phyloP scores from a whole-genome alignment of 2,797 vertebrate species.

The Darevskia nairensis region DNA sequence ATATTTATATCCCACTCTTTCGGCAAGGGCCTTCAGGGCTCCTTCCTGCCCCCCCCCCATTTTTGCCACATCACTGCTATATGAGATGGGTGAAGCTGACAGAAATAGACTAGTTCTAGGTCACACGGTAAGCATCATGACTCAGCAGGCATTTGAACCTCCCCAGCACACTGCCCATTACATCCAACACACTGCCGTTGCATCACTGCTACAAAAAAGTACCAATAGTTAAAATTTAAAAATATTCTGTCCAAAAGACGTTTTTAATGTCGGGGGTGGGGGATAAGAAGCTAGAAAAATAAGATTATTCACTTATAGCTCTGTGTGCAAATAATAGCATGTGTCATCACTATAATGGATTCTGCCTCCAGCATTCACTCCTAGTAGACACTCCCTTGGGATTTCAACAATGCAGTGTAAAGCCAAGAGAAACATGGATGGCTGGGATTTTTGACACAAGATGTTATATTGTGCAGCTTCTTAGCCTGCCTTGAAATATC shows the following conservation, averaged over 20 bases:
- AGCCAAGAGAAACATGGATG: slow-evolving; percentile 64
- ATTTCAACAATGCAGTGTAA: slow-evolving; percentile 38
- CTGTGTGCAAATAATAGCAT: slow-evolving; percentile 53
- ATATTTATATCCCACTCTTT: not conserved
- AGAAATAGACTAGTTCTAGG: not conserved
- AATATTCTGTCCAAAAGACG: not conserved
- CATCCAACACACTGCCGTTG: too few relatives aligned
- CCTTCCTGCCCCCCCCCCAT: not conserved
- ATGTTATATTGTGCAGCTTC: slow-evolving; percentile 55
- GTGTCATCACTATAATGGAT: slow-evolving; percentile 43
- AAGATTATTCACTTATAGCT: slow-evolving; percentile 27
- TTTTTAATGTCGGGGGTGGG: not conserved
- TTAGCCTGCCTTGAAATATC: slow-evolving; percentile 50
- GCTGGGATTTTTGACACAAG: slow-evolving; percentile 63
- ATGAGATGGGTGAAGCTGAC: not conserved
- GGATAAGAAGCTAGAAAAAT: not conserved
- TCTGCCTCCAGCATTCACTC: slow-evolving; percentile 55
- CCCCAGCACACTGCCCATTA: not conserved
- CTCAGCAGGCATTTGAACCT: not conserved
- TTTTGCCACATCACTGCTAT: not conserved
- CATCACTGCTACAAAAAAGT: too few relatives aligned
- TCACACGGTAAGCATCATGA: not conserved
- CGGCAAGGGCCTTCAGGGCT: not conserved
- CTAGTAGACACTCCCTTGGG: slow-evolving; percentile 49
- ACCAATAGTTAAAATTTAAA: not conserved